Base-by-base conservation (phyloP, 2,797 vertebrate genomes). In the Macrochelys suwanniensis region DNA sequence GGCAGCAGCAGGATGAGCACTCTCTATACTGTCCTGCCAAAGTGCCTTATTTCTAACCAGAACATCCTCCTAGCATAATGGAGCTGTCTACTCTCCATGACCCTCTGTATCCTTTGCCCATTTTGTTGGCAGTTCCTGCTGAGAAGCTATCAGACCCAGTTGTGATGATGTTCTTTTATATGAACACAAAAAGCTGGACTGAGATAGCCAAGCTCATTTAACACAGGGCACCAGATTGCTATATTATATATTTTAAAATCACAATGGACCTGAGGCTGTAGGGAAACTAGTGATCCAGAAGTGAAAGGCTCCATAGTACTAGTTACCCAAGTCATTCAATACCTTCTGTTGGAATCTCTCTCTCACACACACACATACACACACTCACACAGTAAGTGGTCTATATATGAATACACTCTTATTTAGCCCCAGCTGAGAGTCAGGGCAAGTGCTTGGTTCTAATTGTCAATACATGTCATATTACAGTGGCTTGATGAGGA, bases 161-260 rank as follows among this genome's bases (percentile, higher is more conserved):
- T 77, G 45, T 77, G 47, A 77, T 76, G 12, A 19, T 76, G 12
- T 79, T 90, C 92, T 88, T 89, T 91, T 86, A 68, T 5, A 86
- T 5, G 4, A 89, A 92, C 49, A 87, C 28, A 33, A 65, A 90
- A 25, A 81, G 45, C 51, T 65, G 37, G 78, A 50, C 1, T 53
- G 68, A 93, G 85, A 65, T 3, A 85, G 79, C 88, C 76, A 3
- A 0, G 0, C 15, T 50, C 89, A 77, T 85, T 94, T 95, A 68
- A 1, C n/a, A 0, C 0, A 71, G 26, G 6, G 26, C 1, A 2
- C 10, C 56, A 51, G 53, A 56, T 71, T 11, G 1, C 19, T 71
- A 11, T 79, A 61, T 25, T 83, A 7, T 53, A 82, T 84, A 84
- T 87, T 61, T 54, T 71, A 31, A 87, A 33, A 59, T 85, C 51